Base-by-base conservation (phyloP, 2,797 vertebrate genomes). In the Melanotaenia nigrans region DNA sequence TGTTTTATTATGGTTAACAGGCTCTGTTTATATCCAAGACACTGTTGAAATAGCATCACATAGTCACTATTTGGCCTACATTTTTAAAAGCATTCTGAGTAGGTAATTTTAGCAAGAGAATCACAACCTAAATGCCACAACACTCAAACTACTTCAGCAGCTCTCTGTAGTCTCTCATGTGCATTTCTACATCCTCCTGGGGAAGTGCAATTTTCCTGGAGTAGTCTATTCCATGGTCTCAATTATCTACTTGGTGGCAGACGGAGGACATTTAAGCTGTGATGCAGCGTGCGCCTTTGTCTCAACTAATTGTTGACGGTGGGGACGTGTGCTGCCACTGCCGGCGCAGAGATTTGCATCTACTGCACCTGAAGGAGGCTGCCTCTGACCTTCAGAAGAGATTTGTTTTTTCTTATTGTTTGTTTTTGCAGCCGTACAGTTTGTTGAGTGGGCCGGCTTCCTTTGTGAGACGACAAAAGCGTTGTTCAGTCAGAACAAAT, bases 211-310 rank as follows among this genome's bases (percentile, higher is more conserved):
- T 89, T 90, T 92, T 90, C 80, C 78, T 79, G 59, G 66, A 91
- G 87, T 87, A 78, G 79, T 89, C 82, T 86, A 77, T 88, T 90
- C 85, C 79, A 56, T 77, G 81, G 84, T 90, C 90, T 91, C 89
- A 90, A 89, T 92, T 92, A 92, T 92, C 91, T 89, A 78, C 89
- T 88, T 78, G 69, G 89, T 84, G 85, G 85, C 92, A 91, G 89
- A 79, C 86, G 61, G 90, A 85, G 87, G 87, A 87, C 90, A 87
- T 93, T 91, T 87, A 89, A 89, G 89, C 85, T 42, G 64, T 38
- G 61, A 81, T 80, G 85, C 82, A 65, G 73, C 45, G 12, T 81
- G 81, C 7, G 85, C 90, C 85, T 92, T 93, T 91, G 91, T 91
- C 85, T 89, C 77, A 30, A 86, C 86, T 94, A 93, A 94, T 94